Evolutionary conservation across 1,140 invertebrate species (phyloP), one percentile per base, ranked within the genome.

Genomic region (Micrasema longulum): DNA sequence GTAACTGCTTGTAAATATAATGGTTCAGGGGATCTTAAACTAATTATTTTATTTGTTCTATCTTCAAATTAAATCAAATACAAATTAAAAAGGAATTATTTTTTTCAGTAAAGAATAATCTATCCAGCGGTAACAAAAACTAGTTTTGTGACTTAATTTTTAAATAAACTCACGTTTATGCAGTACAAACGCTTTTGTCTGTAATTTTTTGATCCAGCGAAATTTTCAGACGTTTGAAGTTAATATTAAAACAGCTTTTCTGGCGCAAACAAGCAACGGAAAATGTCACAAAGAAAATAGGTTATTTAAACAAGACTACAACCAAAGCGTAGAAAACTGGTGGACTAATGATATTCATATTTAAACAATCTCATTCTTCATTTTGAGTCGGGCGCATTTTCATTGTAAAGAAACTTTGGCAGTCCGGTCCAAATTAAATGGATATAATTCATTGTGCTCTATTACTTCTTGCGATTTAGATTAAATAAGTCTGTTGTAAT

Each of bases 341-440:
- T 18, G 43, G 64, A 67, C 64, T 75, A 75, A 75, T 71, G 73
- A 71, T 75, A 75, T 75, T 75, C 73, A 75, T 75, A 75, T 75
- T 75, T 75, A 75, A 75, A 75, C 69, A 75, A 75, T 75, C 71
- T 69, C 69, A 64, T 68, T 23, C 23, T 67, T 67, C 16, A 5
- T 50, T 16, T 22, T 53, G 45, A 50, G 18, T 67, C 65, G 36
- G 31, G 16, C 65, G 65, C 20, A 68, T 48, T 68, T 68, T 23
- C 60, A 22, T 38, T 64, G 31, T 41, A n/a, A 9, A 10, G 12
- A 62, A 64, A 48, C 22, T 47, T 62, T 64, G 26, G 41, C 22
- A 7, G 7, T 12, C n/a, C 35, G 10, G 12, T 38, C 35, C 9
- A 48, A 48, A 18, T 16, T 22, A 48, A 9, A 16, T 2, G 45